A percentile compares a stretch with the other conserved stretches of the same genome.
Conservation (phyloP, 1,140 invertebrate genomes). For the Trinorchestia longiramus region DNA sequence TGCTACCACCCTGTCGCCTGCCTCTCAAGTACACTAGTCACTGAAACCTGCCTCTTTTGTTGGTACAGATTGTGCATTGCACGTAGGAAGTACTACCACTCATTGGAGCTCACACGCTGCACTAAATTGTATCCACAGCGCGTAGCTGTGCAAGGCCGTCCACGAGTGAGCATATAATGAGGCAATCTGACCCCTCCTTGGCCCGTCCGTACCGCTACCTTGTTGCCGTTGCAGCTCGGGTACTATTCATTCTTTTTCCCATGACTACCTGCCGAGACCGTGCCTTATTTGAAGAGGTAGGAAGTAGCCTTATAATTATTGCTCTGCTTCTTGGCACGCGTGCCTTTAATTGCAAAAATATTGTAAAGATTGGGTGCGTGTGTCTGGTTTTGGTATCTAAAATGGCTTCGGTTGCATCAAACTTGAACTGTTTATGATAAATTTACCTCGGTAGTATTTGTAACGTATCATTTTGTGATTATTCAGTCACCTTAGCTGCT, state of each 20-base stretch:
- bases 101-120: not conserved
- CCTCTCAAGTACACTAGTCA: not conserved
- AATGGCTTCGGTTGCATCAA: not conserved
- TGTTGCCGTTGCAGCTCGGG: not conserved
- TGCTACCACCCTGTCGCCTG: not conserved
- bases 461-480: not conserved
- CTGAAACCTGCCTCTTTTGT: not conserved
- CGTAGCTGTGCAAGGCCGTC: constrained; percentile 22
- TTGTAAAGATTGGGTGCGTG: not conserved
- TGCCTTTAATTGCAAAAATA: not conserved
- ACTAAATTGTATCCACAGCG: not conserved
- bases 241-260: not conserved
- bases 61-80: not conserved
- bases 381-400: not conserved
- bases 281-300: not conserved
- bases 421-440: not conserved
- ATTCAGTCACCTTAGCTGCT: not conserved
- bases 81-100: not conserved
- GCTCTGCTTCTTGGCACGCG: not conserved
- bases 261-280: not conserved
- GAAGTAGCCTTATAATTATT: not conserved
- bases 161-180: not conserved
- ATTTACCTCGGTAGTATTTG: not conserved
- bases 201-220: constrained; percentile 4
- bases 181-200: not conserved